Evolutionary conservation across 2,797 vertebrate species (phyloP).

Genomic region (Molossus alvarezi): DNA sequence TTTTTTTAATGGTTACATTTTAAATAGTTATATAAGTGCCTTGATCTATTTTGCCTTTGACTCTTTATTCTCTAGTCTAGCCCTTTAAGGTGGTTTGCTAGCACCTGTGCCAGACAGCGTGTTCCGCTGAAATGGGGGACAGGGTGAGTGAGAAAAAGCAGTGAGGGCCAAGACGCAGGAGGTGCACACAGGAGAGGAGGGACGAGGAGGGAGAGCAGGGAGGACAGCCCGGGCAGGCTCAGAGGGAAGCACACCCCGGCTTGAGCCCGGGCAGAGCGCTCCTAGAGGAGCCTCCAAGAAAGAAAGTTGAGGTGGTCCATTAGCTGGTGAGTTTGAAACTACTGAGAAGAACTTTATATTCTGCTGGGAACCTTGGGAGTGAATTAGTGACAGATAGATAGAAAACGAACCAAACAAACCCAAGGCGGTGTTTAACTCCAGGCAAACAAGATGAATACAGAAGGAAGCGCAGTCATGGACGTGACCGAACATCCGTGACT

Average conservation of each 20-base stretch:
- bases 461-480: slow-evolving; percentile 52
- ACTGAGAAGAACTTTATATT: background rate
- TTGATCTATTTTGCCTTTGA: background rate
- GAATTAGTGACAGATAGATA: background rate
- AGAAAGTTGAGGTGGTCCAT: background rate
- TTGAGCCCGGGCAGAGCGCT: background rate
- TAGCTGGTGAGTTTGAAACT: background rate
- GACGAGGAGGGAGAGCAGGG: background rate
- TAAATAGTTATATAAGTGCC: background rate
- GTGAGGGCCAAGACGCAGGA: background rate
- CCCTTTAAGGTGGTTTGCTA: background rate
- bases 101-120: background rate
- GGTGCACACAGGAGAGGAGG: background rate
- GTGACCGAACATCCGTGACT: slow-evolving; percentile 41
- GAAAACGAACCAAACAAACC: slow-evolving; percentile 34
- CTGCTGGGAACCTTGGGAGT: background rate
- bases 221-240: background rate
- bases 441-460: slow-evolving; percentile 37
- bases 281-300: background rate
- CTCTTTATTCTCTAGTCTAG: background rate
- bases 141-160: background rate
- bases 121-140: background rate
- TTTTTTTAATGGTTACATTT: slow-evolving; percentile 15
- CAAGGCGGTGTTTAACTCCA: background rate
- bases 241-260: background rate